Base-by-base conservation (phyloP, 1,140 invertebrate species). In the Oncopeltus fasciatus region DNA sequence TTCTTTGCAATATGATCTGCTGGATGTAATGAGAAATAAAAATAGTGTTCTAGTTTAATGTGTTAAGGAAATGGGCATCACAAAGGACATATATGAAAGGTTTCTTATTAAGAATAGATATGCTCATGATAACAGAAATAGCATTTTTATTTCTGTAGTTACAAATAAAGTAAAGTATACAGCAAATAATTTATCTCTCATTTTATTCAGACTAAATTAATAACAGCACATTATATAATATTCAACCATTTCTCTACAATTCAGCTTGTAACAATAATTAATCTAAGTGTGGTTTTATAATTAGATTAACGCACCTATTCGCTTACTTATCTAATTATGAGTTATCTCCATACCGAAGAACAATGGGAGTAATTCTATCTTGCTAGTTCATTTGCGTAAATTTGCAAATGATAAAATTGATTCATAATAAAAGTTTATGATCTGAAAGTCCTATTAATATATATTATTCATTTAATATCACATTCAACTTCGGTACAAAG, bases 211-310 rank as follows among this genome's bases (percentile, higher is more conserved):
- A 64, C 62, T 64, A 64, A 63, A 64, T 64, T 64, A 64, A 64
- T 59, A 64, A 59, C 62, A 64, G 57, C 57, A 64, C 58, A 64
- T 51, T 60, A 60, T 60, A 64, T 64, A 64, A 64, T 64, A 64
- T 59, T 64, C 29, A 64, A 64, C 57, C 62, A 64, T 64, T 64
- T 56, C 43, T 49, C 28, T 59, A 43, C 43, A 64, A 20, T 64
- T 64, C 62, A 64, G 62, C 62, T 44, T 64, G 49, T 64, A 64
- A 64, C 62, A 64, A 64, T 64, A 64, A 64, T 64, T 64, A 64
- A 64, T 64, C 62, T 64, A 64, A 64, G 49, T 64, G 62, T 64
- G 62, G 27, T 59, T 63, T 63, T 44, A 63, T 63, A 63, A 64
- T 64, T 57, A 64, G 62, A 64, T 59, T 64, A 64, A 60, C 62